A percentile compares a stretch with the other conserved stretches of the same genome.
phyloP scores from a whole-genome alignment of 2,113 vertebrate species.

The Bolborhynchus lineola region DNA sequence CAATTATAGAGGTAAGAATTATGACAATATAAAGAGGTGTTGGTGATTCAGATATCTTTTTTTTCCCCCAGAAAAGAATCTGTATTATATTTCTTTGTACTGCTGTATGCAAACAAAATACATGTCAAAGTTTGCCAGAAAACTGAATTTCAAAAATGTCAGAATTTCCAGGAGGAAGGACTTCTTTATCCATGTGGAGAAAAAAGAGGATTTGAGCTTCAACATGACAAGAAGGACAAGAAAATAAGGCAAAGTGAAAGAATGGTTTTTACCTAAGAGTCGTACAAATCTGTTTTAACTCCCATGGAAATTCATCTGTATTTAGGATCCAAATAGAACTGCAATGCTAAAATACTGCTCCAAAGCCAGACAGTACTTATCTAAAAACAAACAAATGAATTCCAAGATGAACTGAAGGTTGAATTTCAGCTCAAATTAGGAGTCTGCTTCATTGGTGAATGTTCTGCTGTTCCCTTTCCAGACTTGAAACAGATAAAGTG shows the following conservation, averaged over 20 bases:
- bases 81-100: not conserved
- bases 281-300: not conserved
- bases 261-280: not conserved
- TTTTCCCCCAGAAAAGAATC: not conserved
- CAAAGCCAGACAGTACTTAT: not conserved
- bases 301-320: not conserved
- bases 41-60: not conserved
- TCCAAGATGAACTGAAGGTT: not conserved
- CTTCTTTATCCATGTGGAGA: not conserved
- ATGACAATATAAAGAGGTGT: not conserved
- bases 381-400: not conserved
- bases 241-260: not conserved
- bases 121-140: not conserved
- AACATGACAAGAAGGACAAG: not conserved
- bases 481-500: not conserved
- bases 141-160: not conserved
- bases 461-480: accelerated
- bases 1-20: not conserved
- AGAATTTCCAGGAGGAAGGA: not conserved
- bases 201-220: not conserved
- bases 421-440: not conserved
- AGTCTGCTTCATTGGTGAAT: not conserved
- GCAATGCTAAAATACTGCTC: not conserved
- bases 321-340: not conserved
- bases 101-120: not conserved